These are phyloP conservation scores for Andrena marginata DNA, from an alignment of 2,888 invertebrate species.

Conservation along the genomic window DNA sequence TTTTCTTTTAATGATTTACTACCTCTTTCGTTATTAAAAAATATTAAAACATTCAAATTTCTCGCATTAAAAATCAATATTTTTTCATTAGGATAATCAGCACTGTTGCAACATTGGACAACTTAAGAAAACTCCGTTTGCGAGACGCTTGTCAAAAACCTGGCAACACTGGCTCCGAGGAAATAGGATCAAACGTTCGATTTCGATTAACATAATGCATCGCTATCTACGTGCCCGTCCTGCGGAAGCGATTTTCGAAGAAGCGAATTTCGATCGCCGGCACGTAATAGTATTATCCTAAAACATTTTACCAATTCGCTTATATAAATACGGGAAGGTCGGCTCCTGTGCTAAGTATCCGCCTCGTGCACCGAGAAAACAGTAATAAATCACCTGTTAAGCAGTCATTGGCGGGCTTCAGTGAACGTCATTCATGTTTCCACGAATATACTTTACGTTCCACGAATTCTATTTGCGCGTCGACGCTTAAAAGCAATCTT, in stretches of 20 bases:
- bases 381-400: slow-evolving; percentile 39
- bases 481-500: background rate
- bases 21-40: no score
- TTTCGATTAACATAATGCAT: slow-evolving; percentile 1
- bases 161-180: background rate
- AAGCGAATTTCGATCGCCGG: background rate
- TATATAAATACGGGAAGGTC: slow-evolving; percentile 49
- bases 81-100: no score
- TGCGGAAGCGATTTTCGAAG: background rate
- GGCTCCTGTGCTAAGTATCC: slow-evolving; percentile 21
- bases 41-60: no score
- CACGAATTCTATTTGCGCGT: background rate
- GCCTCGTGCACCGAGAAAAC: background rate
- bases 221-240: background rate
- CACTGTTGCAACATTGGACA: no score
- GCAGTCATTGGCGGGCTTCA: slow-evolving; percentile 7
- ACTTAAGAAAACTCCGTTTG: no score
- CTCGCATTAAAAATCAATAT: no score
- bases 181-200: background rate
- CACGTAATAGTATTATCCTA: background rate
- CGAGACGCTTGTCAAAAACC: no score
- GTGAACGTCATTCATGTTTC: slow-evolving; percentile 17
- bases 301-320: slow-evolving; percentile 32
- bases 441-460: background rate
- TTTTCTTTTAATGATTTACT: no score